These are phyloP conservation scores for Lasioglossum calceatum DNA, from an alignment of 2,888 invertebrate species.

Conservation along the genomic window DNA sequence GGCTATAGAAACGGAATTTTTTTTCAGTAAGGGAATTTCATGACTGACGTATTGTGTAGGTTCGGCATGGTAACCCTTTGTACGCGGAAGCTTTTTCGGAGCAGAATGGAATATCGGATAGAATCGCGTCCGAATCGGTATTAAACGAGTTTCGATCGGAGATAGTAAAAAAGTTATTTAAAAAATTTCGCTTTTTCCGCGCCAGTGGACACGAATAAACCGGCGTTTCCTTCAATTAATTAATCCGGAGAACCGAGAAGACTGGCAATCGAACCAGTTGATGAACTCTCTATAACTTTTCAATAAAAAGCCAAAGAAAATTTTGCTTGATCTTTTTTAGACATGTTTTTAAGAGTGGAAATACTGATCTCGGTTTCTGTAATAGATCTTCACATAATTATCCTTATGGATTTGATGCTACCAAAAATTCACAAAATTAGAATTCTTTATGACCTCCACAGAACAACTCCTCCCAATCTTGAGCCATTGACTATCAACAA, in stretches of 20 bases:
- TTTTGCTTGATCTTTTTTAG: not conserved
- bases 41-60: constrained; percentile 35
- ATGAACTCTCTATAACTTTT: not conserved
- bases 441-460: not conserved
- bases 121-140: constrained; percentile 12
- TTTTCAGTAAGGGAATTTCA: constrained; percentile 30
- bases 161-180: not conserved
- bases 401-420: no score
- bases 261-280: not conserved
- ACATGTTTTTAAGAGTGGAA: not conserved
- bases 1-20: constrained; percentile 37
- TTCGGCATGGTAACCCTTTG: constrained; percentile 16
- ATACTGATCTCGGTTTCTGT: no score
- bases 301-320: not conserved
- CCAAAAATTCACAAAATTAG: not conserved
- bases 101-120: constrained; percentile 29
- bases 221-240: not conserved
- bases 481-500: not conserved
- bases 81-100: not conserved
- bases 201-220: not conserved
- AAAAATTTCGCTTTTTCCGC: not conserved
- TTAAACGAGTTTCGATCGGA: constrained; percentile 15
- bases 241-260: not conserved
- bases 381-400: no score
- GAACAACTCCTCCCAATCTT: not conserved